Evolutionary conservation across 2,113 vertebrate species (phyloP), one percentile per base, ranked within the genome.

Genomic region (Ornithorhynchus anatinus): DNA sequence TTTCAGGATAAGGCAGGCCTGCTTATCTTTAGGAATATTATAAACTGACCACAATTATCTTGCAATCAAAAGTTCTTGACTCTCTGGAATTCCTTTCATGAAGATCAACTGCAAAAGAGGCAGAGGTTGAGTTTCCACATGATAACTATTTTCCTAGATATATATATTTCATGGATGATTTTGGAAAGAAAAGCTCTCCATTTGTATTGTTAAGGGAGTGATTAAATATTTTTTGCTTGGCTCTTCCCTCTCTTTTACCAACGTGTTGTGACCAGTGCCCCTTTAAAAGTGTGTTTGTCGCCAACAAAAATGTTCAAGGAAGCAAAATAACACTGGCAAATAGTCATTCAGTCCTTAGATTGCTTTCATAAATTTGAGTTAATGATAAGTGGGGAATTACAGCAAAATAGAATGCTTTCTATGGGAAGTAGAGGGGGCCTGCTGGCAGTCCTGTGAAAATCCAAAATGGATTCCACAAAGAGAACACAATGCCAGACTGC

Each of bases 381-480:
- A 88, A 89, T 88, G 89, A 85, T 79, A 83, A 87, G 79, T 42
- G 85, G 79, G 75, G 86, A 82, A 90, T 89, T 86, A 84, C 80
- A 84, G 53, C 54, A 86, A 85, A 88, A 86, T 65, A 90, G 56
- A 88, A 88, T 69, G 80, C 81, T 50, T 0, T 2, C 47, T 40
- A 59, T 80, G 82, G 73, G 84, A 81, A 72, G 76, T 62, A 82
- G 81, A 84, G 80, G 59, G 86, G 35, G 70, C 87, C 89, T 60
- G 81, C 89, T 79, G 89, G 72, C 85, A 75, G 36, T 56, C 77
- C 87, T 81, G 67, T 84, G 88, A 89, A n/a, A 90, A 91, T 84
- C 86, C 92, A 89, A 91, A 87, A 90, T 91, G 91, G 90, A 88
- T 83, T 88, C 89, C 88, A 81, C 85, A 86, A 91, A 84, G 84